Conservation (phyloP, 2,888 invertebrate genomes). For the Polyommatus icarus region DNA sequence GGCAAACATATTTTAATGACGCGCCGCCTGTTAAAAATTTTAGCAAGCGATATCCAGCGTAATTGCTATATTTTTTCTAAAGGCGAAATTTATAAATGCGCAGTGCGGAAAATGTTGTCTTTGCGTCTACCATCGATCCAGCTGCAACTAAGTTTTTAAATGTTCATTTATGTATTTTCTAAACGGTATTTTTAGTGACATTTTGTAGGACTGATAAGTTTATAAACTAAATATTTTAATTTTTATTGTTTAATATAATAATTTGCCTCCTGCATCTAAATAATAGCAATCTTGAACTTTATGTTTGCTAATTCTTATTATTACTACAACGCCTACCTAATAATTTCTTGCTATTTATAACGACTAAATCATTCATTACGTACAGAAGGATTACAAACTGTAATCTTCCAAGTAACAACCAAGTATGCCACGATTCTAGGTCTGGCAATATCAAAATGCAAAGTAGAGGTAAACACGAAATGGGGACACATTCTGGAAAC, state of each 20-base stretch:
- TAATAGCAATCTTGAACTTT: not conserved
- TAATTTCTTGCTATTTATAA: not conserved
- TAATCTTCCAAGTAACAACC: not conserved
- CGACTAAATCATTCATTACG: not conserved
- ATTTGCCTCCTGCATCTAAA: not conserved
- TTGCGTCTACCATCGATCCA: conserved; percentile 20
- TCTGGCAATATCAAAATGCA: conserved; percentile 24
- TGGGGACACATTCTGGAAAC: conserved; percentile 21
- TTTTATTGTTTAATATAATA: not conserved
- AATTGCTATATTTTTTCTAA: conserved; percentile 30
- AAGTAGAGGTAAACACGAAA: conserved; percentile 20
- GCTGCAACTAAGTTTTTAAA: not conserved
- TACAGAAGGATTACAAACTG: not conserved
- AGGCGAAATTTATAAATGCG: conserved; percentile 15
- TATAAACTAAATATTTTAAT: not conserved
- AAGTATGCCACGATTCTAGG: conserved; percentile 13
- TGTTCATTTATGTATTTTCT: not conserved
- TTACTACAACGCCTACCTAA: not conserved
- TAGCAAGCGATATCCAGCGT: conserved; percentile 17
- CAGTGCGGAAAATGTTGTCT: conserved; percentile 9
- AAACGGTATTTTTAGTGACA: not conserved
- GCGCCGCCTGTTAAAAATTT: conserved; percentile 28
- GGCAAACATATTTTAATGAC: conserved; percentile 30
- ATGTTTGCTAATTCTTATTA: not conserved
- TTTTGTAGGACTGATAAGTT: not conserved